Conservation (phyloP, 2,113 vertebrate species). For the Salvelinus namaycush region DNA sequence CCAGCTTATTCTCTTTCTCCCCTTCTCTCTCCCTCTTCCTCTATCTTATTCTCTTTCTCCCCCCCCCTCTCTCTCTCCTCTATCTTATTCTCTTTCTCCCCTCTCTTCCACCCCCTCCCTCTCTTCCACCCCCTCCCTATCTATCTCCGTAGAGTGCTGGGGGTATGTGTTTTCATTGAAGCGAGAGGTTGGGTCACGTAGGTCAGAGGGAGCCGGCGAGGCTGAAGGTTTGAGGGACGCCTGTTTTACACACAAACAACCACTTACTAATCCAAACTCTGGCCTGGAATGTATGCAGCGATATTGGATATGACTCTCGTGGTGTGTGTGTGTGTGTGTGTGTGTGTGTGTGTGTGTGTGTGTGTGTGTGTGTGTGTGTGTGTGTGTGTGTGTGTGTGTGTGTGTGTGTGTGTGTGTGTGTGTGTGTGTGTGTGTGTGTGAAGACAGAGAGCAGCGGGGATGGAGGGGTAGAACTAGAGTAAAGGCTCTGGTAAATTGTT, state of each 20-base stretch:
- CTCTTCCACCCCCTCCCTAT: background rate
- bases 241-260: slow-evolving; percentile 39
- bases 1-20: no score
- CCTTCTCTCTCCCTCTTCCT: no score
- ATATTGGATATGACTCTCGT: slow-evolving; percentile 4
- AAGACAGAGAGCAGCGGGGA: background rate
- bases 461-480: background rate
- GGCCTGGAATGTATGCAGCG: slow-evolving; percentile 6
- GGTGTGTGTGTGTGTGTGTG: no score
- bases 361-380: background rate
- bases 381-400: background rate
- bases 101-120: background rate
- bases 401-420: no score
- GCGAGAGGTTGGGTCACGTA: slow-evolving; percentile 12
- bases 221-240: background rate
- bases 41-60: no score
- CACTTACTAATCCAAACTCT: slow-evolving; percentile 32
- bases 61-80: no score
- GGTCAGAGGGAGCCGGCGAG: slow-evolving; percentile 21
- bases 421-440: background rate
- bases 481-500: slow-evolving; percentile 20
- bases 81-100: no score
- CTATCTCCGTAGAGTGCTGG: background rate
- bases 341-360: no score
- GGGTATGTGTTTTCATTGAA: slow-evolving; percentile 41